Evolutionary conservation across 2,113 vertebrate species (phyloP).

Genomic region (Prunella himalayana): DNA sequence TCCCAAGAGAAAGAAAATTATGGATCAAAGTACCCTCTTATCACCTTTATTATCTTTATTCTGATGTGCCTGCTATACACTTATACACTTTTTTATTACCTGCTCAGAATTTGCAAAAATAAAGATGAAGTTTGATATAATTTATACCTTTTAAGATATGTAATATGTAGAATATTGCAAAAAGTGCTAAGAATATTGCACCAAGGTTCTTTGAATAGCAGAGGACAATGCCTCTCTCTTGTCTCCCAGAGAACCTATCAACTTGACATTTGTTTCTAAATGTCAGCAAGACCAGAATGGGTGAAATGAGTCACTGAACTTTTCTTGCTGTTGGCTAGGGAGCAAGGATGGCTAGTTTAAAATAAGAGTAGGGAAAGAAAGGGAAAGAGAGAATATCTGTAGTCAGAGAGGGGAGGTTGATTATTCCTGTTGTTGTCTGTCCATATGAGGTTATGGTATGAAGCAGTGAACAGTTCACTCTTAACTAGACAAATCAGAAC

Average conservation of each 20-base stretch:
- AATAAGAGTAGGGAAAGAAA: not conserved
- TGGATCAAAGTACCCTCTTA: not conserved
- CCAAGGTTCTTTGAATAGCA: not conserved
- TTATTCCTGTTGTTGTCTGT: not conserved
- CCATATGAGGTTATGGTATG: not conserved
- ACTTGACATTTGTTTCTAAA: slow-evolving; percentile 3
- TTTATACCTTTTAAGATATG: not conserved
- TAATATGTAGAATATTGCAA: not conserved
- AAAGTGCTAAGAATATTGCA: not conserved
- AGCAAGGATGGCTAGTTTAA: not conserved
- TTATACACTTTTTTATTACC: not conserved
- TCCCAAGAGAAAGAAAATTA: not conserved
- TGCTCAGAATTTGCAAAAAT: not conserved
- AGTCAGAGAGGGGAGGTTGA: not conserved
- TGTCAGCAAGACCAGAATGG: not conserved
- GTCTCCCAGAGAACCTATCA: not conserved
- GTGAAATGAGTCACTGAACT: not conserved
- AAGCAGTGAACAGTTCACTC: not conserved
- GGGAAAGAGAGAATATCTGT: not conserved
- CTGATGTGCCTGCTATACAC: not conserved
- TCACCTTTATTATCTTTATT: not conserved
- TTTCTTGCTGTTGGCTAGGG: not conserved
- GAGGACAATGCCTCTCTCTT: not conserved
- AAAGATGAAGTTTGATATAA: not conserved
- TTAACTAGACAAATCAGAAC: not conserved